phyloP scores from a whole-genome alignment of 1,140 invertebrate genomes.

The Lethocerus indicus region DNA sequence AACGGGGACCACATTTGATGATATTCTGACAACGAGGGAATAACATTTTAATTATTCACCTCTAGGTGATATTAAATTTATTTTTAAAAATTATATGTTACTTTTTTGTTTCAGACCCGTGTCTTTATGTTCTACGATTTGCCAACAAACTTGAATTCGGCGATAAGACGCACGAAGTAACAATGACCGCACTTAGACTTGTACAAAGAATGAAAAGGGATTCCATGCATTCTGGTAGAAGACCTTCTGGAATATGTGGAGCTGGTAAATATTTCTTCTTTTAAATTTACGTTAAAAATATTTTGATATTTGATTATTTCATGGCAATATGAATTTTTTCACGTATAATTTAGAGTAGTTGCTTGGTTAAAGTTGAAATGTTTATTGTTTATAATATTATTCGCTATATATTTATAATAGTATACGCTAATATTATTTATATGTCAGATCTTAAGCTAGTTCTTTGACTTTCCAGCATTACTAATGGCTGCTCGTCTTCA shows the following conservation, averaged over 20 bases:
- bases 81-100: not conserved
- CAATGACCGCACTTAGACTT: constrained; percentile 82
- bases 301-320: not conserved
- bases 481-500: constrained; percentile 86
- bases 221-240: constrained; percentile 86
- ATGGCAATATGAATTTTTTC: too few species aligned
- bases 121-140: constrained; percentile 85
- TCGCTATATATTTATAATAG: not conserved
- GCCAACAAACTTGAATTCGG: constrained; percentile 87
- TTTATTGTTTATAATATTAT: too few species aligned
- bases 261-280: constrained; percentile 14
- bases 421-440: not conserved
- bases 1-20: too few species aligned
- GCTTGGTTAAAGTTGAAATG: too few species aligned
- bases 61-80: not conserved
- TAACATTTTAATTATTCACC: not conserved
- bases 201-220: constrained; percentile 97
- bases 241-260: constrained; percentile 64
- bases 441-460: not conserved
- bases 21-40: not conserved
- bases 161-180: constrained; percentile 81
- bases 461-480: constrained; percentile 44
- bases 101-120: constrained; percentile 42
- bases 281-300: not conserved
- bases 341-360: too few species aligned